Evolutionary conservation across 2,888 invertebrate species (phyloP).

Genomic region (Diarsia rubi): DNA sequence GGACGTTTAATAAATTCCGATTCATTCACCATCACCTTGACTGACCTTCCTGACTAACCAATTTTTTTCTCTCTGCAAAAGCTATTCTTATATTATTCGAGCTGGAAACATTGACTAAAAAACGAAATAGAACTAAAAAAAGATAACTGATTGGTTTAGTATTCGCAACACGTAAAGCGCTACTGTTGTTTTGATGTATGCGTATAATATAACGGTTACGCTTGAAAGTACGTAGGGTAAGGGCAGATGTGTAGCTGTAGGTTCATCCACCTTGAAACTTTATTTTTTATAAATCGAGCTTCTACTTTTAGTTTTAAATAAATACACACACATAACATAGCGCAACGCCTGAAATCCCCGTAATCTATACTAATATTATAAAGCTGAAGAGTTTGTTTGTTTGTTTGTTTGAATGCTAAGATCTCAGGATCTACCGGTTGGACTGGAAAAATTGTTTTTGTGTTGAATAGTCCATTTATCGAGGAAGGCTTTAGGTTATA

Average conservation of each 20-base stretch:
- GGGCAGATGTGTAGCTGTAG: slow-evolving; percentile 14
- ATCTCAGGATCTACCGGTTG: too few relatives aligned
- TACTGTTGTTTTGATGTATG: slow-evolving; percentile 44
- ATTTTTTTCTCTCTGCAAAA: neutral
- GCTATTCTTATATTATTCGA: neutral
- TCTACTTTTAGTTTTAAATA: neutral
- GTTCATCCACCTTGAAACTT: slow-evolving; percentile 33
- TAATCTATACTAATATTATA: too few relatives aligned
- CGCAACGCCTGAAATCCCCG: too few relatives aligned
- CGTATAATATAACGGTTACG: slow-evolving; percentile 38
- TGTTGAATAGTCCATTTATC: too few relatives aligned
- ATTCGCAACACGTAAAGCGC: slow-evolving; percentile 5
- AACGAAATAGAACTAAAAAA: slow-evolving; percentile 12
- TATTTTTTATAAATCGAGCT: slow-evolving; percentile 5
- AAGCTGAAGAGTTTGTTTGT: too few relatives aligned
- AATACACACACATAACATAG: neutral
- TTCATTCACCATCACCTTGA: neutral
- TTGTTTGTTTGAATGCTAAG: too few relatives aligned
- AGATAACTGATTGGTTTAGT: slow-evolving; percentile 11
- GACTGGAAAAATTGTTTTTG: too few relatives aligned
- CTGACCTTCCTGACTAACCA: neutral
- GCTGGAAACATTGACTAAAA: neutral
- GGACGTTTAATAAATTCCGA: neutral
- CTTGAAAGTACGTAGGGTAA: slow-evolving; percentile 32
- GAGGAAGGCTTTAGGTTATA: too few relatives aligned